phyloP scores from a whole-genome alignment of 1,140 invertebrate species.

The Meteorus sp. region DNA sequence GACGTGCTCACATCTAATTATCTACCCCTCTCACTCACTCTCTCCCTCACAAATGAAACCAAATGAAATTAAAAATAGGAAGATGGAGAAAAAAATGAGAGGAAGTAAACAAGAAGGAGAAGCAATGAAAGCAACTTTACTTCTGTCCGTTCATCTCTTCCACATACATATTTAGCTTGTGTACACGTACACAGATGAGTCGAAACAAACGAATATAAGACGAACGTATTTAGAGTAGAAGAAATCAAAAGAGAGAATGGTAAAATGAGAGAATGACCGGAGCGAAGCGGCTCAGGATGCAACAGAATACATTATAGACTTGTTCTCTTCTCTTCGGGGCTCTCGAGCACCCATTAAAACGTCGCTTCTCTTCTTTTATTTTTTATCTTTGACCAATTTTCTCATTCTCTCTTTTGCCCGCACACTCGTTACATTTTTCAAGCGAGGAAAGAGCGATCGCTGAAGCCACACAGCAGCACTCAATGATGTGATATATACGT shows the following conservation, averaged over 20 bases:
- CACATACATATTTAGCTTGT: slow-evolving; percentile 22
- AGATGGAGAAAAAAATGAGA: slow-evolving; percentile 24
- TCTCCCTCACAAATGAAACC: not conserved
- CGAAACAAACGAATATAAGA: not conserved
- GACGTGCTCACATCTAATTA: not conserved
- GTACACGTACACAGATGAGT: too few species aligned
- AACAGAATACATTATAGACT: slow-evolving; percentile 42
- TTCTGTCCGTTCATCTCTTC: slow-evolving; percentile 20
- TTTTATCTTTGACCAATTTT: too few species aligned
- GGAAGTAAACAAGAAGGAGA: too few species aligned
- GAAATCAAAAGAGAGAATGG: slow-evolving; percentile 10
- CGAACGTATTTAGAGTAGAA: slow-evolving; percentile 31
- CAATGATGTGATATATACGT: too few species aligned
- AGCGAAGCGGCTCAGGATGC: slow-evolving; percentile 29
- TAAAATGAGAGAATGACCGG: slow-evolving; percentile 19
- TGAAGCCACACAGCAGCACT: not conserved
- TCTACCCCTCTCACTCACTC: too few species aligned
- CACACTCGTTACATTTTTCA: not conserved
- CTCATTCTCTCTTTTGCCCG: slow-evolving; percentile 13
- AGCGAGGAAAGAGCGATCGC: not conserved
- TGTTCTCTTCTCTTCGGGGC: slow-evolving; percentile 37
- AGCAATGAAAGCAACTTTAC: slow-evolving; percentile 16
- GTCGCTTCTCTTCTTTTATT: slow-evolving; percentile 21
- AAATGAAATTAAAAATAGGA: not conserved
- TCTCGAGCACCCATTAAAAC: slow-evolving; percentile 30